Evolutionary conservation across 2,888 invertebrate species (phyloP).

Genomic region (Pocota personata): DNA sequence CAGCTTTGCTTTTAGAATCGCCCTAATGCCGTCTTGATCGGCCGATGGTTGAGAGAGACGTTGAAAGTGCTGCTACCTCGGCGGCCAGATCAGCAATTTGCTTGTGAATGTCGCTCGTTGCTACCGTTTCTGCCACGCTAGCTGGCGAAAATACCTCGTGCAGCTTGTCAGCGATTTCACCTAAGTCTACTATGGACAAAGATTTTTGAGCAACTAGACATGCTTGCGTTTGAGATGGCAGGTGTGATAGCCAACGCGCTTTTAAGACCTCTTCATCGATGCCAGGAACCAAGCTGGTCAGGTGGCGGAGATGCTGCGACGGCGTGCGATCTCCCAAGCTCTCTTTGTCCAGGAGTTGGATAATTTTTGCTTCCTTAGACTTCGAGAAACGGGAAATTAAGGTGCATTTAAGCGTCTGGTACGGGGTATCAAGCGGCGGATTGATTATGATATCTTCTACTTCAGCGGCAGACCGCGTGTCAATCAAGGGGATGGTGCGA

Average conservation of each 20-base stretch:
- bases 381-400: constrained; percentile 26
- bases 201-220: too few species aligned
- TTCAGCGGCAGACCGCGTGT: too few species aligned
- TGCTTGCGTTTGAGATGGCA: too few species aligned
- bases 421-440: not conserved
- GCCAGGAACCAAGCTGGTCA: constrained; percentile 14
- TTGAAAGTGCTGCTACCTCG: not conserved
- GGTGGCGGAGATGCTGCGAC: constrained; percentile 30
- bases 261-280: constrained; percentile 8
- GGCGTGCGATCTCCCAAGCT: constrained; percentile 36
- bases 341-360: constrained; percentile 15
- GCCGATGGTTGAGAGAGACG: not conserved
- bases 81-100: constrained; percentile 7
- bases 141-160: not conserved
- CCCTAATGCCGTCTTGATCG: not conserved
- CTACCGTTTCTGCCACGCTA: not conserved
- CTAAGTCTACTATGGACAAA: too few species aligned
- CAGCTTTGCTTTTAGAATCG: not conserved
- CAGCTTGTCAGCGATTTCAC: too few species aligned
- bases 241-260: constrained; percentile 10
- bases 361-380: constrained; percentile 26
- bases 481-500: too few species aligned
- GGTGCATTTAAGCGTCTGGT: constrained; percentile 24
- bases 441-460: constrained; percentile 9
- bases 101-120: not conserved